phyloP scores from a whole-genome alignment of 2,113 vertebrate species.

The Enhydra lutris region DNA sequence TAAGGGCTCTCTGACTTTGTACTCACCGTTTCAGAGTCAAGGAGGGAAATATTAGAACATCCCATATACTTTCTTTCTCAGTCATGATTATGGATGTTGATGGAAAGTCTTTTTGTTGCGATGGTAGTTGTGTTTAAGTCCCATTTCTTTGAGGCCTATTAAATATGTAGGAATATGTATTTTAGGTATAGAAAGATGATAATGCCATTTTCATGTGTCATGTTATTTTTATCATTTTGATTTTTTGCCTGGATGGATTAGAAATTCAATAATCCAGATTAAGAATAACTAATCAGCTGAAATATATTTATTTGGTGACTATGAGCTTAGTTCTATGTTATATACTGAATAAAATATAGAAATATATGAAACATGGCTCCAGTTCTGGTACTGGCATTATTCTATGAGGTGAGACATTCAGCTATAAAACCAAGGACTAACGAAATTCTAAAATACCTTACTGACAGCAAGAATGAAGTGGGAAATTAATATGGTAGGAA shows the following conservation, averaged over 20 bases:
- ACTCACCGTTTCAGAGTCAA: not conserved
- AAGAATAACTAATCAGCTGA: not conserved
- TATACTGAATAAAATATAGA: not conserved
- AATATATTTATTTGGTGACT: not conserved
- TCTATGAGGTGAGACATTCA: not conserved
- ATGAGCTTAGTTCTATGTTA: not conserved
- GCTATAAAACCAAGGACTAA: not conserved
- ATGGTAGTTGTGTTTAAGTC: not conserved
- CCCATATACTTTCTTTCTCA: not conserved
- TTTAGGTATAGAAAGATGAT: not conserved
- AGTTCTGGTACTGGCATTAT: not conserved
- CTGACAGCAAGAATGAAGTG: not conserved
- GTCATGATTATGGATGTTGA: not conserved
- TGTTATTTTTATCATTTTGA: not conserved
- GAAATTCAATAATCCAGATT: not conserved
- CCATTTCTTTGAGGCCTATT: not conserved
- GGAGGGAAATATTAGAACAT: not conserved
- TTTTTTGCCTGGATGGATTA: not conserved
- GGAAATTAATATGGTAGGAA: not conserved
- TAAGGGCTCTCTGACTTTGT: not conserved
- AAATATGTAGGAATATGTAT: not conserved
- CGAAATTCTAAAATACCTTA: not conserved
- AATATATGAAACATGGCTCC: not conserved
- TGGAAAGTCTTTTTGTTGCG: not conserved
- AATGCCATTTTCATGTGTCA: not conserved